Percentiles rank a stretch among this genome's conserved stretches.
These are phyloP conservation scores for Onychomys torridus DNA, from an alignment of 2,797 vertebrate species.

Conservation along the genomic window DNA sequence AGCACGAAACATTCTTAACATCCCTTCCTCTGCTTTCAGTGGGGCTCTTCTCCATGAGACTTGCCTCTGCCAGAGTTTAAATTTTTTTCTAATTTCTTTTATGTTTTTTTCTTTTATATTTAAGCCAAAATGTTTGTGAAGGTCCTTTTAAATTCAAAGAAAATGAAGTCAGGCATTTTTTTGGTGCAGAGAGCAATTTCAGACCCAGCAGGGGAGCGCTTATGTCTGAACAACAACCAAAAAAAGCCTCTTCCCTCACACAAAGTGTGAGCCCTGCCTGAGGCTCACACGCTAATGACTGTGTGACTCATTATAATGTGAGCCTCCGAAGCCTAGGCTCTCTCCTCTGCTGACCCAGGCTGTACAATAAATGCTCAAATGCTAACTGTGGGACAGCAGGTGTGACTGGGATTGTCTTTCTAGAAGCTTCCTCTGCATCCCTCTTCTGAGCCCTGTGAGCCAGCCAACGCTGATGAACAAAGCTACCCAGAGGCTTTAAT, in stretches of 20 bases:
- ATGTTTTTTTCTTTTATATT: constrained; percentile 37
- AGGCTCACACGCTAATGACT: constrained; percentile 71
- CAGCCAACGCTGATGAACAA: constrained; percentile 77
- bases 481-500: constrained; percentile 81
- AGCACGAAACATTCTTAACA: background rate
- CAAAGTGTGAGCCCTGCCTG: constrained; percentile 70
- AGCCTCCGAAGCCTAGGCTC: constrained; percentile 74
- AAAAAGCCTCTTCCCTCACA: constrained; percentile 32
- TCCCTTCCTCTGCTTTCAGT: constrained; percentile 28
- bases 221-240: constrained; percentile 66
- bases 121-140: constrained; percentile 71
- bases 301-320: constrained; percentile 70
- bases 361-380: constrained; percentile 55
- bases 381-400: constrained; percentile 70
- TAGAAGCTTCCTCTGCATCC: constrained; percentile 43
- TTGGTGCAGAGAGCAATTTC: constrained; percentile 77
- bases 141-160: constrained; percentile 78
- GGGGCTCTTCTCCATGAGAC: background rate
- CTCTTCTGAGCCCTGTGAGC: constrained; percentile 67
- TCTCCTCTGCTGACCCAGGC: constrained; percentile 68
- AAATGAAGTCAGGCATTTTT: constrained; percentile 72
- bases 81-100: constrained; percentile 62
- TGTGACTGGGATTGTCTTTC: constrained; percentile 68
- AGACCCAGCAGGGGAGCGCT: constrained; percentile 69
- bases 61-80: constrained; percentile 29